Base-by-base conservation (phyloP, 2,888 invertebrate genomes). In the Thereva nobilitata region DNA sequence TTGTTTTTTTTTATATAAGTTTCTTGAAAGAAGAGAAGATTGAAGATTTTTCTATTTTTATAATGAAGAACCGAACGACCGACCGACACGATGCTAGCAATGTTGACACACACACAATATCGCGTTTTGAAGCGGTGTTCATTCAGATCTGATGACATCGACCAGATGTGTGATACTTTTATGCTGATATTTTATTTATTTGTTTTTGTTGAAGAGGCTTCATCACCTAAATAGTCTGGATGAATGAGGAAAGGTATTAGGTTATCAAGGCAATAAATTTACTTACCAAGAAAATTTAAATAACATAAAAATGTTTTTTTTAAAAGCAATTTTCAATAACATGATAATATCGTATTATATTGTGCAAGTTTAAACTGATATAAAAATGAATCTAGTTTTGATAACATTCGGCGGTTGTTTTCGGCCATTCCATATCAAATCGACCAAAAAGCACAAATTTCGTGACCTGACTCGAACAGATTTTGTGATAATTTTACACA, bases 61-160 rank as follows among this genome's bases (percentile, higher is more conserved):
- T n/a, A n/a, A n/a, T n/a, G n/a, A n/a, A 23, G 23, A 23, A 23
- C 23, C 23, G 23, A 23, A 23, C 23, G 23, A 10, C 23, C 41
- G 38, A 55, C 7, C 41, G 55, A 55, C 23, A 23, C 37, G 47
- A 59, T 23, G 47, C 38, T 47, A 38, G 6, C 38, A 34, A 34
- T 37, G 53, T n/a, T 53, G 40, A 53, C 38, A 8, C 38, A 10
- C 50, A 34, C 50, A 50, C 9, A 61, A 23, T 23, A 2, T 38
- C 61, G 50, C 50, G 61, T 23, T 50, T 61, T 61, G 61, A 61
- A 61, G 59, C 49, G 49, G 40, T 59, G 59, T 6, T 23, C 38
- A 49, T 6, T 61, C 50, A 55, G 23, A 35, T 45, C 45, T 61
- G 50, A 40, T 50, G 41, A 23, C 12, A 50, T 23, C 50, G 42